Evolutionary conservation across 2,888 invertebrate species (phyloP).

Genomic region (Drosophila mimica): DNA sequence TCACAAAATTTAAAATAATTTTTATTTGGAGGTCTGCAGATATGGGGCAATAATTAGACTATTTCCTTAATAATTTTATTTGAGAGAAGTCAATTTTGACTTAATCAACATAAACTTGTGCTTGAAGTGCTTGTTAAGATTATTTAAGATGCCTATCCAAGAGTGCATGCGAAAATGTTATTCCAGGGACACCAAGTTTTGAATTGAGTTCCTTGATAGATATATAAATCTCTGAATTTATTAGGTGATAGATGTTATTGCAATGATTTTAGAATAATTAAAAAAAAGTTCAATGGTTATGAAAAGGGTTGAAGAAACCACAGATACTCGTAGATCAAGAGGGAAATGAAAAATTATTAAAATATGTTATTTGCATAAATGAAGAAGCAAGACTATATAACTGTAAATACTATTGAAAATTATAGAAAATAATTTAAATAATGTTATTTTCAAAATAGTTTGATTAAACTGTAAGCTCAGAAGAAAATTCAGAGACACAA

Average conservation of each 20-base stretch:
- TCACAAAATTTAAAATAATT: no score
- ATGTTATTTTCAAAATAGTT: background rate
- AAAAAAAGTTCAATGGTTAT: no score
- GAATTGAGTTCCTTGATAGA: no score
- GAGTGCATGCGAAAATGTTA: no score
- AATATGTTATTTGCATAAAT: background rate
- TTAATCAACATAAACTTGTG: background rate
- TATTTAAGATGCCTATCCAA: no score
- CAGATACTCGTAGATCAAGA: background rate
- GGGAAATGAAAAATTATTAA: background rate
- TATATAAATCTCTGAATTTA: no score
- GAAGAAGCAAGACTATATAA: background rate
- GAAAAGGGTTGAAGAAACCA: background rate
- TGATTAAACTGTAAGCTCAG: background rate
- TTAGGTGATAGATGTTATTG: no score
- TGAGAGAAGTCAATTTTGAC: background rate
- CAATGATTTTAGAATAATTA: no score
- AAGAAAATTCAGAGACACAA: background rate
- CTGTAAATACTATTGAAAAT: no score
- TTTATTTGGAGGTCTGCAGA: background rate
- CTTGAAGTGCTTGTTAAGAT: background rate
- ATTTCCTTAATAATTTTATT: background rate
- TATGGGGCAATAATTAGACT: background rate
- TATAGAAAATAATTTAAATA: background rate
- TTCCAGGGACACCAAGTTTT: no score